Evolutionary conservation across 1,140 invertebrate genomes (phyloP).

Genomic region (Zaprionus capensis): DNA sequence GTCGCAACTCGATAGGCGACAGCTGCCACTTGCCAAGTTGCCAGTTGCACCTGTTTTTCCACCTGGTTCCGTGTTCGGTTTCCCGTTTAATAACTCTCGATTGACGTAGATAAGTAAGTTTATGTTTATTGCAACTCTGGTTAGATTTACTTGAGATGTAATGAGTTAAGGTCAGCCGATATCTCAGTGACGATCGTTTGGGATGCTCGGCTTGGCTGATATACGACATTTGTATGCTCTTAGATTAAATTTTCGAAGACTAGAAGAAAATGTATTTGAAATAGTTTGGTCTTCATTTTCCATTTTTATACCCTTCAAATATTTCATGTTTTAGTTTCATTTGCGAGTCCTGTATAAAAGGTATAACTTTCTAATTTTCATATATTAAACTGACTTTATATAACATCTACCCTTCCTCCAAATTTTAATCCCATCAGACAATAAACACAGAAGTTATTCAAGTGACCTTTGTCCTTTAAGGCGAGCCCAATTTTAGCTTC

Average conservation of each 20-base stretch:
- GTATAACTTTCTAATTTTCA: too few relatives aligned
- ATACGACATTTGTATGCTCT: not conserved
- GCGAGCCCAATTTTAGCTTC: not conserved
- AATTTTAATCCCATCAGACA: not conserved
- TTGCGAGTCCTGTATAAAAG: too few relatives aligned
- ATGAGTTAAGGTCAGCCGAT: not conserved
- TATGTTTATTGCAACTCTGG: constrained; percentile 1
- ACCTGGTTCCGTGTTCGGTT: not conserved
- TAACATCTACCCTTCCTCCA: too few relatives aligned
- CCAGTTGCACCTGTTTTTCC: not conserved
- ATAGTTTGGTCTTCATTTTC: too few relatives aligned
- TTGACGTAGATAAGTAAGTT: not conserved
- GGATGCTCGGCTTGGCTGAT: not conserved
- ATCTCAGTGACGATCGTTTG: not conserved
- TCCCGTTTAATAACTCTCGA: not conserved
- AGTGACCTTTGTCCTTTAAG: not conserved
- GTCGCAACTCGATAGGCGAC: not conserved
- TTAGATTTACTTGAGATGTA: not conserved
- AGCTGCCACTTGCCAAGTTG: not conserved
- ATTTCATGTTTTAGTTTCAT: too few relatives aligned
- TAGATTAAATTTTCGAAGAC: too few relatives aligned
- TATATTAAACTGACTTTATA: too few relatives aligned
- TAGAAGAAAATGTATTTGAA: too few relatives aligned
- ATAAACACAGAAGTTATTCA: not conserved
- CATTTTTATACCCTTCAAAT: too few relatives aligned